A percentile compares a stretch with the other conserved stretches of the same genome.
phyloP scores from a whole-genome alignment of 2,113 vertebrate genomes.

The Psittacula cyanocephala region DNA sequence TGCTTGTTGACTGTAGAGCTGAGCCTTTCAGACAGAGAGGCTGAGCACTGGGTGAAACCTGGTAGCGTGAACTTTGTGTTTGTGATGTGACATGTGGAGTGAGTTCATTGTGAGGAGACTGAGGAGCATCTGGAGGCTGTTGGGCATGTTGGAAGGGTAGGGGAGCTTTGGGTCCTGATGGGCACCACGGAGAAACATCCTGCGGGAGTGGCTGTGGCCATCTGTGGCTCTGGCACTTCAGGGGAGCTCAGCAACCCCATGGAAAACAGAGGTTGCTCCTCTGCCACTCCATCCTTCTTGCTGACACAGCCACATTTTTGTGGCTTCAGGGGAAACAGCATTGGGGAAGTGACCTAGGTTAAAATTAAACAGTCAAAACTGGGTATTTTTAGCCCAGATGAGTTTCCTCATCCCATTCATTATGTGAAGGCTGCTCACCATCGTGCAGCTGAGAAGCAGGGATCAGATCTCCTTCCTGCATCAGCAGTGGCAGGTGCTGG shows the following conservation, averaged over 20 bases:
- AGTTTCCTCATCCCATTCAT: not conserved
- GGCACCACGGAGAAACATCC: not conserved
- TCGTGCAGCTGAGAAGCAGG: not conserved
- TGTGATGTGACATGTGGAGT: not conserved
- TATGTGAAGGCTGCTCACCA: not conserved
- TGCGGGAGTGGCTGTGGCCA: fast-evolving
- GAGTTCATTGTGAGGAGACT: not conserved
- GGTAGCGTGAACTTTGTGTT: not conserved
- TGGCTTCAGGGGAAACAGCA: not conserved
- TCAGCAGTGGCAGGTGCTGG: not conserved
- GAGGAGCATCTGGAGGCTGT: not conserved
- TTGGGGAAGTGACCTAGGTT: constrained; percentile 42
- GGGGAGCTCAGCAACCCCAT: not conserved
- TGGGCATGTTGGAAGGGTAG: not conserved
- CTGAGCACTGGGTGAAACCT: not conserved
- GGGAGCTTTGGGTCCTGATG: not conserved
- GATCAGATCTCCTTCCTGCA: not conserved
- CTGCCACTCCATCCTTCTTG: not conserved
- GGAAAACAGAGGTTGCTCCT: not conserved
- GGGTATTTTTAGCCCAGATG: constrained; percentile 28
- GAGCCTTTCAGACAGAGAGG: not conserved
- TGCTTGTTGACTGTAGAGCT: not conserved
- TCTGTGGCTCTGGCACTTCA: fast-evolving
- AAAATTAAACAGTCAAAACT: constrained; percentile 14
- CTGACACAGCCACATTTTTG: not conserved